These are phyloP conservation scores for Xyrauchen texanus DNA, from an alignment of 2,113 vertebrate genomes.

Conservation along the genomic window DNA sequence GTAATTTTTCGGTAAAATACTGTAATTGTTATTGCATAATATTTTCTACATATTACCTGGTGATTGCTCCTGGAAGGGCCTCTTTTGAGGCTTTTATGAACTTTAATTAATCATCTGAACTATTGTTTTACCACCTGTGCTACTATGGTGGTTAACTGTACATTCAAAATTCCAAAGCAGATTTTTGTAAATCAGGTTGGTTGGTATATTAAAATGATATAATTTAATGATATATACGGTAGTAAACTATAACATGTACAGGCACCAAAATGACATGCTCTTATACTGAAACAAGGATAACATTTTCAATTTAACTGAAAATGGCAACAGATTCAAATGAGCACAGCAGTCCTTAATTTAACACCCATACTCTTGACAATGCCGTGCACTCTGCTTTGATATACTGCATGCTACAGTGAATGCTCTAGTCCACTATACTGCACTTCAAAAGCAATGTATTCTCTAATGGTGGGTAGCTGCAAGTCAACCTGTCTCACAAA, in stretches of 20 bases:
- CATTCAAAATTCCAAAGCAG: no score
- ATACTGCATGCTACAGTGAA: slow-evolving; percentile 3
- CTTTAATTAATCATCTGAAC: no score
- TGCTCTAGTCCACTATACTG: neutral
- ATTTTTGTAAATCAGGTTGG: no score
- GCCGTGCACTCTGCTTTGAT: slow-evolving; percentile 1
- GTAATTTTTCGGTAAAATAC: no score
- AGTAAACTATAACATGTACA: neutral
- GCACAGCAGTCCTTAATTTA: slow-evolving; percentile 9
- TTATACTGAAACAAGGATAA: neutral
- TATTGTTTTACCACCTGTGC: no score
- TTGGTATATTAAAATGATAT: no score
- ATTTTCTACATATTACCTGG: no score
- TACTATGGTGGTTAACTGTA: no score
- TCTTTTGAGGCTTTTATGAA: no score
- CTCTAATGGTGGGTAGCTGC: slow-evolving; percentile 7
- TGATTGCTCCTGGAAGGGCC: no score
- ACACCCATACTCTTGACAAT: slow-evolving; percentile 19
- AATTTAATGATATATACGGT: no score
- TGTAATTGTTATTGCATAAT: no score
- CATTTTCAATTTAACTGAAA: slow-evolving; percentile 6
- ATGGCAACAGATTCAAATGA: slow-evolving; percentile 16
- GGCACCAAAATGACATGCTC: neutral
- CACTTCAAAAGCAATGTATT: slow-evolving; percentile 25
- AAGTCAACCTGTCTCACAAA: slow-evolving; percentile 25